Evolutionary conservation across 1,140 invertebrate species (phyloP), one percentile per base, ranked within the genome.

Genomic region (Brachionus manjavacas): DNA sequence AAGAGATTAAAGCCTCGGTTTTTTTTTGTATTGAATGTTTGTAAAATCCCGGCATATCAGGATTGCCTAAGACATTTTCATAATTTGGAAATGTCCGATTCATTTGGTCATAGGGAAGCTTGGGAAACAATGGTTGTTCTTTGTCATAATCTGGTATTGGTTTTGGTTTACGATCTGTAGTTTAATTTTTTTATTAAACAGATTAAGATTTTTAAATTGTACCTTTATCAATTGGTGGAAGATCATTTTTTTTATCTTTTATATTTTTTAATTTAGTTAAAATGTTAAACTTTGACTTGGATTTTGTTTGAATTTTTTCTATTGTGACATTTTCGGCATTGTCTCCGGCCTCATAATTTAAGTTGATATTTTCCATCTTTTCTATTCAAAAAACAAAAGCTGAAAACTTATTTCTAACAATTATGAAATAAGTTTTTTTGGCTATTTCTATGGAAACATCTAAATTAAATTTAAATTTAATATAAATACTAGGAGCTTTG

Each of bases 11-110:
- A 49, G 72, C 16, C n/a, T 76, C 72, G 2, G 25, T 46, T 52
- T 76, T 76, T 76, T 76, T 76, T 49, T 76, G 20, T 2, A 76
- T n/a, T 49, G 72, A 76, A n/a, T 76, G 6, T 76, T 76, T 76
- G 4, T 28, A 76, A 76, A 76, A 49, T 28, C 14, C 9, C 6
- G 72, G 72, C 8, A 76, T 12, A 20, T 76, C 20, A 12, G 39
- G 39, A 31, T 70, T 70, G 25, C 39, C 8, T n/a, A 39, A 12
- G 3, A 35, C 16, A 12, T 35, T 0, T 11, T 31, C 12, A 70
- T 39, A 70, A 31, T 0, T 70, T 6, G 66, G 66, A 39, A 70
- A 31, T 70, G 25, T 31, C n/a, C 0, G 0, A 28, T 70, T 35
- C 3, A 4, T 28, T 8, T 16, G 25, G 14, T 68, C 31, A 20